Percentiles rank a stretch among this genome's conserved stretches.
Conservation (phyloP, 2,797 vertebrate species). For the Girardinus metallicus region DNA sequence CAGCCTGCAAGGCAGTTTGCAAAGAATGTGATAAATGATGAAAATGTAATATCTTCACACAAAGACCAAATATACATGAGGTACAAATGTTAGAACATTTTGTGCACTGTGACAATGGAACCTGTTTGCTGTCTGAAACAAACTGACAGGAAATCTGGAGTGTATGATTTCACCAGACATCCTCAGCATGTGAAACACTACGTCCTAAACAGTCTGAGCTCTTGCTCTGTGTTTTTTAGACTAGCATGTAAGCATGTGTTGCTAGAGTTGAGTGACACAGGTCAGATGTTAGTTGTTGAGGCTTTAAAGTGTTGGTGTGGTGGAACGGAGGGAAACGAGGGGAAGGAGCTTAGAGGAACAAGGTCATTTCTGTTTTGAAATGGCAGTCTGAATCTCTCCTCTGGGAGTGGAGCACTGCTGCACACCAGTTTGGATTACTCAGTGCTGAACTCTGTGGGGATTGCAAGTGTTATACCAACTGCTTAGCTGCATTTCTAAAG, state of each 20-base stretch:
- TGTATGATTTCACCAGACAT: neutral
- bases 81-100: neutral
- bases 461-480: conserved; percentile 45
- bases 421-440: conserved; percentile 68
- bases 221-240: conserved; percentile 2
- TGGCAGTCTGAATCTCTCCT: conserved; percentile 70
- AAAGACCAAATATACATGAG: conserved; percentile 14
- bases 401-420: conserved; percentile 67
- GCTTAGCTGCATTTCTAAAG: conserved; percentile 38
- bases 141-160: neutral
- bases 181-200: neutral
- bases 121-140: neutral
- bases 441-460: conserved; percentile 44
- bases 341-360: conserved; percentile 55
- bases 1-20: conserved; percentile 42
- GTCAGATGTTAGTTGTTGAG: conserved; percentile 61
- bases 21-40: conserved; percentile 61
- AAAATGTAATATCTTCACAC: conserved; percentile 52
- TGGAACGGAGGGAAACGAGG: conserved; percentile 35
- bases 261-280: conserved; percentile 65
- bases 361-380: conserved; percentile 69
- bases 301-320: conserved; percentile 58
- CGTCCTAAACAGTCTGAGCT: neutral
- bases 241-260: conserved; percentile 51
- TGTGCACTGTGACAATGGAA: neutral